Percentiles rank a stretch among this genome's conserved stretches.
Evolutionary conservation across 2,113 vertebrate genomes (phyloP).

Genomic region (Bubo bubo): DNA sequence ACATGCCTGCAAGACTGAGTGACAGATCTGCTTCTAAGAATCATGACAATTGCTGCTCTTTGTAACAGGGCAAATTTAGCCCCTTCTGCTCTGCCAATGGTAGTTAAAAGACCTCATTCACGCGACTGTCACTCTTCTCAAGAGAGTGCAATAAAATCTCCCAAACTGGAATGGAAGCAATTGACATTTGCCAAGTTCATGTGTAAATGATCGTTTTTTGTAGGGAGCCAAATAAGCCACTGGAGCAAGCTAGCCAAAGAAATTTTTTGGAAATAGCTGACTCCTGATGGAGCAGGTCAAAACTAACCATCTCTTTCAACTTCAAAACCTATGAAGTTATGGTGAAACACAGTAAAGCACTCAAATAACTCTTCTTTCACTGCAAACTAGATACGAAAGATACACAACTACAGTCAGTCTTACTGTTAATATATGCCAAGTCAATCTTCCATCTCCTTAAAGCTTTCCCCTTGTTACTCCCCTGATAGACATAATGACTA

Average conservation of each 20-base stretch:
- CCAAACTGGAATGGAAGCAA: not conserved
- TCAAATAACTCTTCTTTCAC: not conserved
- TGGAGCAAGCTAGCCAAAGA: not conserved
- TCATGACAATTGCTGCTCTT: not conserved
- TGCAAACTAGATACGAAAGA: not conserved
- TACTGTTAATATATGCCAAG: not conserved
- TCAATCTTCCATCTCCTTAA: not conserved
- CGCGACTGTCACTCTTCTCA: not conserved
- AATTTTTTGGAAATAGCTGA: not conserved
- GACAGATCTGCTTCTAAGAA: not conserved
- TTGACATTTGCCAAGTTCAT: not conserved
- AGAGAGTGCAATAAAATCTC: conserved; percentile 1
- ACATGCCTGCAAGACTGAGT: not conserved
- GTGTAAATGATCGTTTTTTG: not conserved
- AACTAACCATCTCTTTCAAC: not conserved
- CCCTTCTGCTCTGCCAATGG: not conserved
- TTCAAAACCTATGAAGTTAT: not conserved
- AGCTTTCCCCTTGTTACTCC: not conserved
- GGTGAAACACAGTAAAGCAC: not conserved
- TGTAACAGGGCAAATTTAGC: not conserved
- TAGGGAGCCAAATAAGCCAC: not conserved
- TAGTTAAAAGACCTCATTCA: not conserved
- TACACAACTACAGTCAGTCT: not conserved
- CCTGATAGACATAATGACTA: not conserved
- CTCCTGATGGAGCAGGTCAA: not conserved